Evolutionary conservation across 2,888 invertebrate species (phyloP), one percentile per base, ranked within the genome.

Genomic region (Oxyteleia sp.): DNA sequence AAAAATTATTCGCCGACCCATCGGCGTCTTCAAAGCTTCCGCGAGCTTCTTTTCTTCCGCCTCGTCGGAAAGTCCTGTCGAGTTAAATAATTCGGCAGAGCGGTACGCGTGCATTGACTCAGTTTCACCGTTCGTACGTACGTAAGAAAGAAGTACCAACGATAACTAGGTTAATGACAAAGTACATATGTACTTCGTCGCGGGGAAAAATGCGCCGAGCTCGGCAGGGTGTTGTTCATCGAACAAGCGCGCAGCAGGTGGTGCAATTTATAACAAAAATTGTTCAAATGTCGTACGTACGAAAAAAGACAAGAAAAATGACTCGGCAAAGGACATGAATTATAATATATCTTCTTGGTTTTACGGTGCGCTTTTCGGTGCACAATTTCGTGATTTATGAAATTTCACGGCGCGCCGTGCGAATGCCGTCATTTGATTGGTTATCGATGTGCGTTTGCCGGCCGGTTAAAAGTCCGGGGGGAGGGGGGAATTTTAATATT

Each of bases 201-300:
- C 16, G n/a, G 49, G 13, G 41, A 74, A 69, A 81, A 72, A 59
- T 80, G 53, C 68, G 41, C 45, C 49, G 78, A 45, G 47, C 79
- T 57, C 71, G 35, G 59, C 66, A 16, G 79, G 79, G 69, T 64
- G 71, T 63, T 55, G 63, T 53, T 64, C 74, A 45, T 59, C 20
- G 68, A 68, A 68, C 81, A 74, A 74, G 68, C 68, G 47, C 66
- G 68, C 81, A 63, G 74, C 72, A 72, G 74, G 74, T 74, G 80
- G 72, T 26, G 80, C 72, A 53, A 80, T 80, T 80, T 66, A 80
- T 80, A 80, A 80, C 72, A 51, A 80, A 80, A 72, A 80, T 80
- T 74, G 72, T 72, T 80, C 71, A 49, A 66, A 80, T 53, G 72
- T 68, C 79, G 66, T 47, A 51, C 47, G 26, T 45, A 32, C 11